Evolutionary conservation across 2,888 invertebrate species (phyloP).

Genomic region (Phyllotreta cruciferae): DNA sequence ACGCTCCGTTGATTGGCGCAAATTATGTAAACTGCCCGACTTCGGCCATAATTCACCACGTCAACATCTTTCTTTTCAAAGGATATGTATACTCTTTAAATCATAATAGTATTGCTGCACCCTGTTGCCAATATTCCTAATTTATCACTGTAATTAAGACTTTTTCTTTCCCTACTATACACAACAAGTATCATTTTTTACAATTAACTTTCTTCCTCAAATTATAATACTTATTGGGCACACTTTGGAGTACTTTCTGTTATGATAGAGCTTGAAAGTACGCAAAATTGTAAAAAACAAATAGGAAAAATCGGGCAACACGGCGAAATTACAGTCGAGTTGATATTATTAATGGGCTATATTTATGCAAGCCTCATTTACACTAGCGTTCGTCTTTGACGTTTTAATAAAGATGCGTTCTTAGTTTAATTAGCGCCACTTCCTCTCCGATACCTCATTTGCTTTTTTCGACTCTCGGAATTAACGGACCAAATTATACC

Average conservation of each 20-base stretch:
- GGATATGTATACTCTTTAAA: conserved; percentile 43
- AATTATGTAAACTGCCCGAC: conserved; percentile 57
- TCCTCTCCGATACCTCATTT: conserved; percentile 37
- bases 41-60: conserved; percentile 39
- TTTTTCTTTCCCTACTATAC: too few relatives aligned
- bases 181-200: background rate
- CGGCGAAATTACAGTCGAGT: conserved; percentile 41
- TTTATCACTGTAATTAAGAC: background rate
- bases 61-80: conserved; percentile 45
- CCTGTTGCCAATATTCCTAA: conserved; percentile 25
- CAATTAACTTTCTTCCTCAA: background rate
- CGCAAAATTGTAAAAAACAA: background rate
- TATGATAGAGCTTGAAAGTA: too few relatives aligned
- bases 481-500: conserved; percentile 14
- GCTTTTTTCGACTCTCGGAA: conserved; percentile 24
- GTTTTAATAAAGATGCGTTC: conserved; percentile 50
- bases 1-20: conserved; percentile 57
- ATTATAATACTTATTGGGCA: too few relatives aligned
- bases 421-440: conserved; percentile 42
- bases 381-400: conserved; percentile 52
- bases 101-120: conserved; percentile 44
- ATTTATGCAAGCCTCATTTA: conserved; percentile 51
- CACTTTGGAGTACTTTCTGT: too few relatives aligned
- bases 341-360: conserved; percentile 54
- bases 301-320: conserved; percentile 22